Conservation (phyloP, 2,113 vertebrate species). For the Pterocles orientalis region DNA sequence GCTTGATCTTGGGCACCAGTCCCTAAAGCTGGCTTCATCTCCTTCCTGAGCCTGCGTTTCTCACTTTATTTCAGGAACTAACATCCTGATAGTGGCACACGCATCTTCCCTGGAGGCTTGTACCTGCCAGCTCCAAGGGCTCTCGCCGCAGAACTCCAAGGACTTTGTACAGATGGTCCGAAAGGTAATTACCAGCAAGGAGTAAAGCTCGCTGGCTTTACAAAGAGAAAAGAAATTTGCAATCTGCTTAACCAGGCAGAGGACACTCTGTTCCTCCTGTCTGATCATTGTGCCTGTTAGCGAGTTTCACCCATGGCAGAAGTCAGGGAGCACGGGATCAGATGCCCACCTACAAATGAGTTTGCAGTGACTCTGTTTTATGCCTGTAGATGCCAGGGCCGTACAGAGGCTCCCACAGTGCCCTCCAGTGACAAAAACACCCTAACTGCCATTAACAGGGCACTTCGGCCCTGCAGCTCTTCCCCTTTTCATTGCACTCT, state of each 20-base stretch:
- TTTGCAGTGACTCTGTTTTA: not conserved
- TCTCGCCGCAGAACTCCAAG: constrained; percentile 94
- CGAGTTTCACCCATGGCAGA: accelerated
- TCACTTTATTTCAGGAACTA: constrained; percentile 81
- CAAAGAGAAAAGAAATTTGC: not conserved
- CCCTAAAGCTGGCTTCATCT: not conserved
- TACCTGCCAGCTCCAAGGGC: constrained; percentile 95
- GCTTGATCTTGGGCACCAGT: not conserved
- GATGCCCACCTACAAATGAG: not conserved
- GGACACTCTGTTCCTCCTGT: not conserved
- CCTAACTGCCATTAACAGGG: not conserved
- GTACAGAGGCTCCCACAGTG: not conserved
- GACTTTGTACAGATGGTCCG: constrained; percentile 98
- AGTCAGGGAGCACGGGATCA: not conserved
- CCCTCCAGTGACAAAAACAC: not conserved
- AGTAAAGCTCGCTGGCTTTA: not conserved
- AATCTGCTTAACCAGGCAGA: not conserved
- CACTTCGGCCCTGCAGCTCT: not conserved
- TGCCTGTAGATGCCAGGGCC: not conserved
- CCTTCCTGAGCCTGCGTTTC: not conserved
- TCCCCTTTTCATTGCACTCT: not conserved
- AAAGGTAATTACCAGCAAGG: constrained; percentile 81
- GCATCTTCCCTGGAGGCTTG: constrained; percentile 97
- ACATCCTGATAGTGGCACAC: constrained; percentile 95
- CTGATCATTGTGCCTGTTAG: not conserved